Conservation (phyloP, 2,888 invertebrate species). For the Acrobasis repandana region DNA sequence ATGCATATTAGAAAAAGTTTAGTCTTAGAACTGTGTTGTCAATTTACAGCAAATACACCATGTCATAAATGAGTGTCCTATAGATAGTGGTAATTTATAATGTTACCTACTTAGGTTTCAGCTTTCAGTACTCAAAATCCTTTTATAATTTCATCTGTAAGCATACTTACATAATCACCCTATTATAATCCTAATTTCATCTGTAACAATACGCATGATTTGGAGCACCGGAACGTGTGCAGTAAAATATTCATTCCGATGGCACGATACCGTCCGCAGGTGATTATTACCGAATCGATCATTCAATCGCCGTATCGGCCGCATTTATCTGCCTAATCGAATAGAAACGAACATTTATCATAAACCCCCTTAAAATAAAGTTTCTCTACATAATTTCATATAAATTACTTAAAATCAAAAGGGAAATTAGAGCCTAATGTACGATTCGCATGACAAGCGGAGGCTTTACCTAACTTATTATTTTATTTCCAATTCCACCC, state of each 20-base stretch:
- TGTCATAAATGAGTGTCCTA: no score
- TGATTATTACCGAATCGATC: slow-evolving; percentile 65
- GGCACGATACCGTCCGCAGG: slow-evolving; percentile 34
- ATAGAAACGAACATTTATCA: slow-evolving; percentile 68
- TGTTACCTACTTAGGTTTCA: no score
- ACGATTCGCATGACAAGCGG: slow-evolving; percentile 73
- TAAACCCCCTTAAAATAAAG: slow-evolving; percentile 56
- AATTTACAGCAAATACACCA: no score
- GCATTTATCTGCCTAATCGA: slow-evolving; percentile 68
- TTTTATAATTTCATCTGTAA: not conserved
- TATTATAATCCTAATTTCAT: slow-evolving; percentile 2
- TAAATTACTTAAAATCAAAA: slow-evolving; percentile 82
- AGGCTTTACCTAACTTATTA: slow-evolving; percentile 66
- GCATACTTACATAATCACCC: not conserved
- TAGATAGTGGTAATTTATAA: no score
- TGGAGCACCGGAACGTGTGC: slow-evolving; percentile 7
- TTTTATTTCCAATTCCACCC: slow-evolving; percentile 62
- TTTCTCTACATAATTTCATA: slow-evolving; percentile 70
- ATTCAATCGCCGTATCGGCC: slow-evolving; percentile 60
- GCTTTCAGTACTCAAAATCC: no score
- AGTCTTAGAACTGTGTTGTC: no score
- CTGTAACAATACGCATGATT: slow-evolving; percentile 25
- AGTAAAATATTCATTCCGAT: slow-evolving; percentile 30
- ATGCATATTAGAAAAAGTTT: no score
- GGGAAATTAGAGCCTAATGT: slow-evolving; percentile 76